Conservation (phyloP, 64 coral and sea anemone genomes). For the Pocillopora damicornis region DNA sequence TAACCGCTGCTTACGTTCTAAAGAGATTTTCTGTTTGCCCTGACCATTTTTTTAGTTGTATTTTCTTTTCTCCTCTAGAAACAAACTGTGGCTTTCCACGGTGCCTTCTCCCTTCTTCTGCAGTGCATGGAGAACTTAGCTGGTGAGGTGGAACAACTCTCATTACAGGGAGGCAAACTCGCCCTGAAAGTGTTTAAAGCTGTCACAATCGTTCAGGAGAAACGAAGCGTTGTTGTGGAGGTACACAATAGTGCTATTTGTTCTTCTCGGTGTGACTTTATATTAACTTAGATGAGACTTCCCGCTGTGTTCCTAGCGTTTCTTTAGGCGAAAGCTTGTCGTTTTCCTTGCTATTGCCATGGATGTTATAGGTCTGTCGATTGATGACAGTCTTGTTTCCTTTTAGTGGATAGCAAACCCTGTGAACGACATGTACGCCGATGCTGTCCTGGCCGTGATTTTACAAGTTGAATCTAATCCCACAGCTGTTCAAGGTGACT, state of each 20-base stretch:
- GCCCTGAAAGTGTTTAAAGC: constrained; percentile 74
- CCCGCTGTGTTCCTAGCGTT: too few species aligned
- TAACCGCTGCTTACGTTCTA: too few species aligned
- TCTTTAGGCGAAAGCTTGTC: too few species aligned
- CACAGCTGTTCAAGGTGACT: constrained; percentile 77
- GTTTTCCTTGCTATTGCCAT: too few species aligned
- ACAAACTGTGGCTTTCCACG: constrained; percentile 88
- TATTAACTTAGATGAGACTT: too few species aligned
- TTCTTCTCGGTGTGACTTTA: not conserved
- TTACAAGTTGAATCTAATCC: constrained; percentile 98
- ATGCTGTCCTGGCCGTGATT: constrained; percentile 92
- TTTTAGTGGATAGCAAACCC: constrained; percentile 96
- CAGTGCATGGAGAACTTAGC: constrained; percentile 85
- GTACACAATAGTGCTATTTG: constrained; percentile 18
- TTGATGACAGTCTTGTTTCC: not conserved
- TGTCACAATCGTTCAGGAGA: constrained; percentile 77
- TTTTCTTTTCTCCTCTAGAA: constrained; percentile 42
- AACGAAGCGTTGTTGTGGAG: constrained; percentile 76
- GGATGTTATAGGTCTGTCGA: too few species aligned
- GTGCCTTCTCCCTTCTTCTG: constrained; percentile 82
- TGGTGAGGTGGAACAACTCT: constrained; percentile 69
- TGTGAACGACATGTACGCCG: constrained; percentile 99
- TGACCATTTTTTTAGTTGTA: not conserved
- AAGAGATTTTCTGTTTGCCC: not conserved
- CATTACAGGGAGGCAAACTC: constrained; percentile 63